Conservation (phyloP, 2,888 invertebrate species). For the Ametastegia equiseti region DNA sequence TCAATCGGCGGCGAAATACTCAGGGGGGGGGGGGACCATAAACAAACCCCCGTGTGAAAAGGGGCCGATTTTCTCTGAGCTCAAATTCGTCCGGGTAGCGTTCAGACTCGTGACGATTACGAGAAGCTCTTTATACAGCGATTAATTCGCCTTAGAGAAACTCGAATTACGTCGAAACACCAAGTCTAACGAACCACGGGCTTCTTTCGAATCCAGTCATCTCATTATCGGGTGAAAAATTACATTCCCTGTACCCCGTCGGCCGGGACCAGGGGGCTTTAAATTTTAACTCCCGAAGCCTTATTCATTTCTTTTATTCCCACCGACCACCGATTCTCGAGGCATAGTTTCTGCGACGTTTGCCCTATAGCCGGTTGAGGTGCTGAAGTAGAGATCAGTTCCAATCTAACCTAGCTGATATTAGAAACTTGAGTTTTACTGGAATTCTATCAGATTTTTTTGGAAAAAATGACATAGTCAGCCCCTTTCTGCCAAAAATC, state of each 20-base stretch:
- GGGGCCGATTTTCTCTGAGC: neutral
- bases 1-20: slow-evolving; percentile 62
- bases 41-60: neutral
- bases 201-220: neutral
- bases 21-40: neutral
- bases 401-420: no score
- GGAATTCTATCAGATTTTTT: no score
- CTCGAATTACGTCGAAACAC: neutral
- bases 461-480: no score
- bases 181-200: neutral
- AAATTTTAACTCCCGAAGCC: neutral
- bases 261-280: neutral
- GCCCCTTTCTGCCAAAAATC: no score
- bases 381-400: no score
- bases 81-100: neutral
- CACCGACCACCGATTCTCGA: no score
- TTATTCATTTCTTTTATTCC: neutral
- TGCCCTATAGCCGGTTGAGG: no score
- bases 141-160: neutral
- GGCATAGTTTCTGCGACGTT: no score
- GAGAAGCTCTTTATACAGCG: neutral
- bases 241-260: slow-evolving; percentile 2
- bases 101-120: neutral
- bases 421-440: no score
- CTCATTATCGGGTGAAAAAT: slow-evolving; percentile 49